Conservation (phyloP, 2,797 vertebrate species). For the Anguilla marmorata region DNA sequence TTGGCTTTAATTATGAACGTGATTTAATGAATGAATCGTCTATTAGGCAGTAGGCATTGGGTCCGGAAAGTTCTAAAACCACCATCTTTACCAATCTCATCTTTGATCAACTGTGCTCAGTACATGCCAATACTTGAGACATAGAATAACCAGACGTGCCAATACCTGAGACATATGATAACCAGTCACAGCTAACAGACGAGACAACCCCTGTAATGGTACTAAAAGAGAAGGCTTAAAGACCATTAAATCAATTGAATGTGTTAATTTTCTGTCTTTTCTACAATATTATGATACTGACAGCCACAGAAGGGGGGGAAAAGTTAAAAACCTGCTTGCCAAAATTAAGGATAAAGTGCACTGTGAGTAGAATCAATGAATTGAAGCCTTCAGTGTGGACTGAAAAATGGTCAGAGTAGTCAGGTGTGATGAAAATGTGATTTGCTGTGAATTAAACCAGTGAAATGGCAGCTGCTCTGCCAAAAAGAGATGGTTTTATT, state of each 20-base stretch:
- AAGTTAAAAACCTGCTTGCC: background rate
- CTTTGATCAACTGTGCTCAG: background rate
- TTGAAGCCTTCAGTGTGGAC: background rate
- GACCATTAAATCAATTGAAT: background rate
- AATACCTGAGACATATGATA: background rate
- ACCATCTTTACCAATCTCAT: background rate
- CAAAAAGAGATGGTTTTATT: background rate
- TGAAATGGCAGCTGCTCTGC: background rate
- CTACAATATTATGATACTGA: background rate
- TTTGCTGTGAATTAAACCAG: background rate
- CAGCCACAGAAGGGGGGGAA: background rate
- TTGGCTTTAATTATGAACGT: background rate
- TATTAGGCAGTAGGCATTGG: background rate
- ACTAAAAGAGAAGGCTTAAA: background rate
- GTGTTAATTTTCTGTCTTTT: background rate
- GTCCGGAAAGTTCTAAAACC: background rate
- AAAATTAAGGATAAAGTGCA: background rate
- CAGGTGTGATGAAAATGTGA: background rate
- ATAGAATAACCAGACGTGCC: background rate
- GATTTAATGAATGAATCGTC: background rate
- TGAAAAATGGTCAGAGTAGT: background rate
- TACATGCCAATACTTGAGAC: background rate
- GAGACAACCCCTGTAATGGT: too few relatives aligned
- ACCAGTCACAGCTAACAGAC: background rate
- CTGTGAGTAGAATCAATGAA: background rate